phyloP scores from a whole-genome alignment of 92 coral and sea anemone genomes.

The Epizoanthus scotinus region DNA sequence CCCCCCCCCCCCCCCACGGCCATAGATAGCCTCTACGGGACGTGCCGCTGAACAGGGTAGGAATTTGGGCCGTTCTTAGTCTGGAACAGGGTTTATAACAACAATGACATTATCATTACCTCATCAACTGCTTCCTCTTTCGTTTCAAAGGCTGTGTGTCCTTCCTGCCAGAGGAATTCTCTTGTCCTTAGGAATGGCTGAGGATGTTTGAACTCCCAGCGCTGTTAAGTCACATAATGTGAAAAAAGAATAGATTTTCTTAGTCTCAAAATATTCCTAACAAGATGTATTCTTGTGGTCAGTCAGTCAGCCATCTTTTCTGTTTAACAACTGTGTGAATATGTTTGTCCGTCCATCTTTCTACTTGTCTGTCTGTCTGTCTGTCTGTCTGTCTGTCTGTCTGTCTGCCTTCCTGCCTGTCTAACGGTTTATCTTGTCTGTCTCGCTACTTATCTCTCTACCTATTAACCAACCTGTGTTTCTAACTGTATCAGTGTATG shows the following conservation, averaged over 20 bases:
- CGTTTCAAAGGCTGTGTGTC: constrained; percentile 93
- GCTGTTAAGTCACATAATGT: constrained; percentile 41
- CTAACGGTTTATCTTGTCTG: neutral
- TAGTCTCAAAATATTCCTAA: neutral
- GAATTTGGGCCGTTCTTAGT: too few species aligned
- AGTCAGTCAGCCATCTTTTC: neutral
- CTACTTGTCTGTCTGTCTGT: neutral
- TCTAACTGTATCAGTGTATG: too few species aligned
- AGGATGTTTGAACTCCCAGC: constrained; percentile 99
- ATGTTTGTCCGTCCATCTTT: constrained; percentile 2
- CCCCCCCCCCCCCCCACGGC: too few species aligned
- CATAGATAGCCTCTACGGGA: too few species aligned
- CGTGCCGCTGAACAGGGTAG: too few species aligned
- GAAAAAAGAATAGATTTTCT: neutral
- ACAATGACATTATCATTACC: constrained; percentile 43
- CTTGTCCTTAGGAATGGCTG: constrained; percentile 96
- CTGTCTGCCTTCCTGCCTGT: neutral
- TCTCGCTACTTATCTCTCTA: neutral
- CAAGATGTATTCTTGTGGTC: neutral
- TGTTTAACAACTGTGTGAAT: neutral
- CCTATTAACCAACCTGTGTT: neutral
- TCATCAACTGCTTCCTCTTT: constrained; percentile 85
- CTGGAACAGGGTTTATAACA: too few species aligned
- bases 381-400: neutral
- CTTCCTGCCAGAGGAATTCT: constrained; percentile 99